Conservation (phyloP, 2,113 vertebrate species). For the Delphinus delphis region DNA sequence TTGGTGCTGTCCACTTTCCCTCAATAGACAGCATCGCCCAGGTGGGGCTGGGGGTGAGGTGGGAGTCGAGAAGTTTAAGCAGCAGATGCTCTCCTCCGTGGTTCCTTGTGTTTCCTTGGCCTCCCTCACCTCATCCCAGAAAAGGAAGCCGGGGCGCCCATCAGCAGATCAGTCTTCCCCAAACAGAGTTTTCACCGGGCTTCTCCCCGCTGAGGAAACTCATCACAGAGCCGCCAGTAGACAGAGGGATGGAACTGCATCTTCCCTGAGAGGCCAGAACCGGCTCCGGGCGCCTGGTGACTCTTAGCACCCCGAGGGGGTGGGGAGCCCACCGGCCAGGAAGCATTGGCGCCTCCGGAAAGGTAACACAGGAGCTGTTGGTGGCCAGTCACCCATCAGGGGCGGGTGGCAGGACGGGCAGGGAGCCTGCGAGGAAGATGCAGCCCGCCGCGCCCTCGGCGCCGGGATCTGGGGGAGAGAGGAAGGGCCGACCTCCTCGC, state of each 20-base stretch:
- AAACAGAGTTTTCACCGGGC: not conserved
- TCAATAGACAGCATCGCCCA: not conserved
- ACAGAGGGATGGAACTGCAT: not conserved
- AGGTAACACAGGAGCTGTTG: not conserved
- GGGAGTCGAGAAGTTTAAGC: not conserved
- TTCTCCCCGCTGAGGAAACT: not conserved
- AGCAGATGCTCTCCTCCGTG: not conserved
- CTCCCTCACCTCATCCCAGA: not conserved
- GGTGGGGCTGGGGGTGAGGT: not conserved
- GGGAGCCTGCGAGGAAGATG: not conserved
- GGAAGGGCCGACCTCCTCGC: fast-evolving
- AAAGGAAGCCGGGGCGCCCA: not conserved
- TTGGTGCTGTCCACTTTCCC: not conserved
- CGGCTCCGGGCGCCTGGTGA: not conserved
- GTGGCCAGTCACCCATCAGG: not conserved
- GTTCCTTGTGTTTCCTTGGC: not conserved
- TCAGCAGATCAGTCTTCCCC: too few species aligned
- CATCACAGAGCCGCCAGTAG: not conserved
- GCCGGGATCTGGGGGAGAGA: too few species aligned
- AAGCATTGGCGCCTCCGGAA: not conserved
- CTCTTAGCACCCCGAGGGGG: not conserved
- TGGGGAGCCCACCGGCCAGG: not conserved
- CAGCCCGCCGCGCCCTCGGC: too few species aligned
- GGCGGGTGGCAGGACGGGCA: not conserved
- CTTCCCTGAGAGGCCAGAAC: not conserved